Evolutionary conservation across 2,797 vertebrate genomes (phyloP), one percentile per base, ranked within the genome.

Genomic region (Pterois miles): DNA sequence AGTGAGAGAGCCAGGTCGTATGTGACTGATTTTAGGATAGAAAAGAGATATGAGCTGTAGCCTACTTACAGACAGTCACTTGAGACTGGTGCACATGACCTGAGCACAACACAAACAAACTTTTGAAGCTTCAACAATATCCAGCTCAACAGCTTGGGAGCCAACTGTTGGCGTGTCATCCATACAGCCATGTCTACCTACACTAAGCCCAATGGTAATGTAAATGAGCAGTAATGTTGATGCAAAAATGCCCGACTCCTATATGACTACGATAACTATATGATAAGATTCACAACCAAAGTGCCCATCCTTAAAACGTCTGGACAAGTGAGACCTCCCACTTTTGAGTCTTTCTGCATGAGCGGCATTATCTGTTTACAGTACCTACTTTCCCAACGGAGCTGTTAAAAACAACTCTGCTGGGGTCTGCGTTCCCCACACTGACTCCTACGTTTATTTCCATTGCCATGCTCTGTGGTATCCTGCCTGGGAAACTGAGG

Each of bases 341-440:
- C 84, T 92, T 95, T 92, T 82, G 73, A 84, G 78, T 76, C 81
- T 82, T 93, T 91, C 90, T 90, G 89, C 90, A 90, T 86, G 84
- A 92, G 89, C 70, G 72, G 77, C 81, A 69, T 92, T 93, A 93
- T 94, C 92, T 92, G 89, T 94, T 95, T 93, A 94, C 84, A 92
- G 84, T 91, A 84, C 77, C 80, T 60, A 80, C 81, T 89, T 89
- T 93, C 91, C 92, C 91, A 90, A 75, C 33, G 74, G 87, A 91
- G 83, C 80, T 58, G 81, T 91, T 86, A 70, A 86, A 87, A 91
- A 91, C 67, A 83, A 91, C 90, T 91, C 89, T 63, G 72, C 81
- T 86, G 80, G 76, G 83, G 74, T 85, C 74, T 65, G 80, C 69
- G 69, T 67, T 88, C 86, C 86, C 87, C 65, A 48, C 57, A 81